phyloP scores from a whole-genome alignment of 2,888 invertebrate species.

The Macroteleia sp. region DNA sequence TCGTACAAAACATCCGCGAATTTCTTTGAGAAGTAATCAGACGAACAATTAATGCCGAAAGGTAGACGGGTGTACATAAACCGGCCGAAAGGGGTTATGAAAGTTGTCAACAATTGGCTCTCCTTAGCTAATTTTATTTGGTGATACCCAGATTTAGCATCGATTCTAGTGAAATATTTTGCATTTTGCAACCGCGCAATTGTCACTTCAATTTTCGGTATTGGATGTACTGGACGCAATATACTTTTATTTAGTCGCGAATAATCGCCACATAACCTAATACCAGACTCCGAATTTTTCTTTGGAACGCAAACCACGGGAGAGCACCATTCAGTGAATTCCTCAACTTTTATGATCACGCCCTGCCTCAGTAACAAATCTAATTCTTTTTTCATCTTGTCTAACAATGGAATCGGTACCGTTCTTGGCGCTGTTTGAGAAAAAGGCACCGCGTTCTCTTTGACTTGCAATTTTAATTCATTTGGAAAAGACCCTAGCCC shows the following conservation, averaged over 20 bases:
- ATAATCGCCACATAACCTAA: slow-evolving; percentile 72
- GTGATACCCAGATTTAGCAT: slow-evolving; percentile 62
- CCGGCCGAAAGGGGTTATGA: slow-evolving; percentile 63
- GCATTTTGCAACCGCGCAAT: slow-evolving; percentile 63
- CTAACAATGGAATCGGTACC: slow-evolving; percentile 72
- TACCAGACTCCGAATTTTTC: slow-evolving; percentile 40
- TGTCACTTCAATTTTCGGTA: slow-evolving; percentile 68
- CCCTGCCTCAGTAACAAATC: slow-evolving; percentile 66
- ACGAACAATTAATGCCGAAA: slow-evolving; percentile 63
- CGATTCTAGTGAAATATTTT: slow-evolving; percentile 47
- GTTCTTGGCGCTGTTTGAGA: slow-evolving; percentile 69
- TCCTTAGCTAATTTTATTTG: slow-evolving; percentile 53
- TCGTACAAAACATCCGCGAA: slow-evolving; percentile 45
- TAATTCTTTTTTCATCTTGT: slow-evolving; percentile 73
- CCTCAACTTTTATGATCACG: slow-evolving; percentile 71
- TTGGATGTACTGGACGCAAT: slow-evolving; percentile 61
- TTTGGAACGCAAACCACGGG: slow-evolving; percentile 76
- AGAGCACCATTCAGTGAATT: slow-evolving; percentile 76
- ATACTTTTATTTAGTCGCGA: slow-evolving; percentile 1
- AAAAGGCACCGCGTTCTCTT: slow-evolving; percentile 69
- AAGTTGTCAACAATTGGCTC: slow-evolving; percentile 57
- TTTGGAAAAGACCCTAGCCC: slow-evolving; percentile 66
- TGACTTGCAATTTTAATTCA: slow-evolving; percentile 67
- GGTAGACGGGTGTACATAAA: slow-evolving; percentile 57
- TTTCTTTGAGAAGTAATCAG: slow-evolving; percentile 44